Evolutionary conservation across 2,888 invertebrate species (phyloP).

Genomic region (Polymixis flavicincta): DNA sequence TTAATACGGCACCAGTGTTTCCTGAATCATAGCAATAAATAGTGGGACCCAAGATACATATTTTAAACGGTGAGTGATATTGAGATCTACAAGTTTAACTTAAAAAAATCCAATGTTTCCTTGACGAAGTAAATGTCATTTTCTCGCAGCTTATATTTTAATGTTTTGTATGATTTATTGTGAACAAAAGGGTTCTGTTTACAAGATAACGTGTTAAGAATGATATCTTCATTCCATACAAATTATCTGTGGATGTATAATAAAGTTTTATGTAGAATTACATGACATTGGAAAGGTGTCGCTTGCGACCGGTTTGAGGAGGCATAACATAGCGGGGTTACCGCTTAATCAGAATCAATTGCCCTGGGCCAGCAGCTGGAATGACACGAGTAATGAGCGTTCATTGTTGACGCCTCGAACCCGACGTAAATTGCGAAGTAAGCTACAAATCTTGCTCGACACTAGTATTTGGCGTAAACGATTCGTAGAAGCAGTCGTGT

Average conservation of each 20-base stretch:
- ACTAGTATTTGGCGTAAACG: conserved; percentile 16
- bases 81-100: not conserved
- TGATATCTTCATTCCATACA: not conserved
- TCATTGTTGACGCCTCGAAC: conserved; percentile 60
- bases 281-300: conserved; percentile 54
- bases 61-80: conserved; percentile 55
- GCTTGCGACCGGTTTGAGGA: conserved; percentile 73
- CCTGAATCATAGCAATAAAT: conserved; percentile 29
- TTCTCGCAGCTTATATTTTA: conserved; percentile 34
- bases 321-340: conserved; percentile 60
- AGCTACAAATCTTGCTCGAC: conserved; percentile 27
- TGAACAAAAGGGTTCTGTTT: conserved; percentile 24
- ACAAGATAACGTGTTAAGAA: not conserved
- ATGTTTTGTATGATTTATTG: conserved; percentile 48
- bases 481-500: conserved; percentile 8
- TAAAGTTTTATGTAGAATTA: conserved; percentile 22
- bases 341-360: conserved; percentile 73
- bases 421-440: conserved; percentile 35
- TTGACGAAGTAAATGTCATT: conserved; percentile 44
- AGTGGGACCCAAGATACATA: conserved; percentile 42
- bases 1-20: conserved; percentile 54
- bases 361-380: conserved; percentile 58
- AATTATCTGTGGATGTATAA: not conserved
- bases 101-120: conserved; percentile 39
- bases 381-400: conserved; percentile 59